phyloP scores from a whole-genome alignment of 2,113 vertebrate species.

The Alaudala cheleensis region DNA sequence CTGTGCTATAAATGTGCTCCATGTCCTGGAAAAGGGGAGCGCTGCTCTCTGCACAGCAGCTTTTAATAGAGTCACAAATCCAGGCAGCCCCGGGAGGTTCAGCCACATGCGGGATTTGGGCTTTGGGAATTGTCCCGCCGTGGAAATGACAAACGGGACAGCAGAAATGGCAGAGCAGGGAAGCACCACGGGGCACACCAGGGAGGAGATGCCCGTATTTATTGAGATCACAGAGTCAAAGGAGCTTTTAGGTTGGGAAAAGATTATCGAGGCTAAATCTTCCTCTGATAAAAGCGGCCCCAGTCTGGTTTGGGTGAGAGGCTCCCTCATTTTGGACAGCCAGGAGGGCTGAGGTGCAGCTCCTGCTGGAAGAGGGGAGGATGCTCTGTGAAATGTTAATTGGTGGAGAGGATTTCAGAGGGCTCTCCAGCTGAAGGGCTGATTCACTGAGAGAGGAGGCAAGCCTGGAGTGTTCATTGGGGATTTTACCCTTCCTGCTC shows the following conservation, averaged over 20 bases:
- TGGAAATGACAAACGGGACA: not conserved
- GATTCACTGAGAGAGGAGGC: not conserved
- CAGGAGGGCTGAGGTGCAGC: not conserved
- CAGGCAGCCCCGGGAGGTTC: not conserved
- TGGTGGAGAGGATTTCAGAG: slow-evolving; percentile 12
- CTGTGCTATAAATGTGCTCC: not conserved
- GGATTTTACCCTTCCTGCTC: not conserved
- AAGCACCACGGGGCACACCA: not conserved
- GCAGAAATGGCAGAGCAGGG: not conserved
- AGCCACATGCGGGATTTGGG: not conserved
- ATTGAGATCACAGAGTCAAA: not conserved
- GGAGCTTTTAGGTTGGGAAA: not conserved
- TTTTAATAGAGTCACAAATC: not conserved
- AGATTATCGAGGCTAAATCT: accelerated
- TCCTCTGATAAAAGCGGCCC: not conserved
- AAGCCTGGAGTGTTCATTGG: not conserved
- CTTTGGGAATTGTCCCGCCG: not conserved
- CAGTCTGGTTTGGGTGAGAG: not conserved
- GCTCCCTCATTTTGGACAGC: not conserved
- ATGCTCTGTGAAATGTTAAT: not conserved
- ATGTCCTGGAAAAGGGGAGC: not conserved
- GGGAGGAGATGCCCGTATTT: accelerated
- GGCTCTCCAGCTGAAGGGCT: not conserved
- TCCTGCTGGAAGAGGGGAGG: not conserved
- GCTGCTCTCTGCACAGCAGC: not conserved